A percentile compares a stretch with the other conserved stretches of the same genome.
phyloP scores from a whole-genome alignment of 2,888 invertebrate genomes.

The Sipha maydis region DNA sequence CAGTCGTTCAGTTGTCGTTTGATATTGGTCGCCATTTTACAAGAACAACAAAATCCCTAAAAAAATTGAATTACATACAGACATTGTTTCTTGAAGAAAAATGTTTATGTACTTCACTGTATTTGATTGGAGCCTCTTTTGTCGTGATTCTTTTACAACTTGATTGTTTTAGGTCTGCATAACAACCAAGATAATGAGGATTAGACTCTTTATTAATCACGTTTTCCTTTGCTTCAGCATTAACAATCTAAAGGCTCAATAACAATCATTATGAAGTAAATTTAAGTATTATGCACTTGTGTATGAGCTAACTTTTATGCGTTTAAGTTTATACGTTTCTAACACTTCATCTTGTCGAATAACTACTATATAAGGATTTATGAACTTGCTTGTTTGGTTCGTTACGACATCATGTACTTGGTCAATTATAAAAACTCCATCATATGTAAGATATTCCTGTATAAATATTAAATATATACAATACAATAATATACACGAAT shows the following conservation, averaged over 20 bases:
- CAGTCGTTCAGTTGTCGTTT: constrained; percentile 9
- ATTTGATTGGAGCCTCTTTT: not conserved
- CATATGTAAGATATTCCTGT: constrained; percentile 26
- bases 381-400: not conserved
- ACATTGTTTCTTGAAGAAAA: not conserved
- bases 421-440: constrained; percentile 29
- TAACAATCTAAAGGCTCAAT: constrained; percentile 4
- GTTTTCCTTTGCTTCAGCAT: constrained; percentile 40
- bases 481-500: not conserved
- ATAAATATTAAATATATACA: not conserved
- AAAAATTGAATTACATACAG: not conserved
- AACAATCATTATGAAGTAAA: not conserved
- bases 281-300: not conserved
- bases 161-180: constrained; percentile 20
- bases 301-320: not conserved
- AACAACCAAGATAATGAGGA: constrained; percentile 44
- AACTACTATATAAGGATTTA: constrained; percentile 45
- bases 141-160: constrained; percentile 7
- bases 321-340: constrained; percentile 46
- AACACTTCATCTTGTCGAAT: constrained; percentile 51
- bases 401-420: constrained; percentile 31
- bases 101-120: constrained; percentile 18
- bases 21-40: constrained; percentile 20
- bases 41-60: constrained; percentile 54
- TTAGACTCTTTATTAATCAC: constrained; percentile 27